phyloP scores from a whole-genome alignment of 92 coral and sea anemone genomes.

The Umimayanthus chanpuru region DNA sequence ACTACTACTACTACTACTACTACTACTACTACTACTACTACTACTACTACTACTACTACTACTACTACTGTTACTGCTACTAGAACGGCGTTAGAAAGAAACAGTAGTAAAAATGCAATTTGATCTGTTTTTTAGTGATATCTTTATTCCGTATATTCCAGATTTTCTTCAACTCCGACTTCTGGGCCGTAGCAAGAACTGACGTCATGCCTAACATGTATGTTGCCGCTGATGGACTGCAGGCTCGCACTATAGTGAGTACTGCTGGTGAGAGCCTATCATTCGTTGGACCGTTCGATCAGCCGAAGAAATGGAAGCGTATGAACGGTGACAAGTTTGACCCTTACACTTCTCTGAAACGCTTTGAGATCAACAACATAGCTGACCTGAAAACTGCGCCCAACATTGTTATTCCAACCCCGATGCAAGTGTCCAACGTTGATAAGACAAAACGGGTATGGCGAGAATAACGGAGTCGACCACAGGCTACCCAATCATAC shows the following conservation, averaged over 20 bases:
- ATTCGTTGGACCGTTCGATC: slow-evolving; percentile 79
- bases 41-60: no score
- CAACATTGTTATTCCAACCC: slow-evolving; percentile 82
- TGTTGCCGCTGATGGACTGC: slow-evolving; percentile 71
- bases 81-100: no score
- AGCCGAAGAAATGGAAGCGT: slow-evolving; percentile 80
- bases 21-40: no score
- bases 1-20: no score
- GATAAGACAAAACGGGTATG: slow-evolving; percentile 62
- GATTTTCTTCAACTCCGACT: slow-evolving; percentile 45
- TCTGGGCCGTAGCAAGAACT: slow-evolving; percentile 71
- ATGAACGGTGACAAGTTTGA: slow-evolving; percentile 60
- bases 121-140: not conserved
- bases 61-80: no score
- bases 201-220: slow-evolving; percentile 97
- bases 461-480: not conserved
- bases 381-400: slow-evolving; percentile 65
- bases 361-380: slow-evolving; percentile 56
- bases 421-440: slow-evolving; percentile 67
- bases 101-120: not conserved
- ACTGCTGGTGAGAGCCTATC: slow-evolving; percentile 75
- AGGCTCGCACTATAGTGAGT: slow-evolving; percentile 70
- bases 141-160: not conserved
- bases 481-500: no score
- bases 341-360: slow-evolving; percentile 74